phyloP scores from a whole-genome alignment of 2,113 vertebrate genomes.

The Spea bombifrons region DNA sequence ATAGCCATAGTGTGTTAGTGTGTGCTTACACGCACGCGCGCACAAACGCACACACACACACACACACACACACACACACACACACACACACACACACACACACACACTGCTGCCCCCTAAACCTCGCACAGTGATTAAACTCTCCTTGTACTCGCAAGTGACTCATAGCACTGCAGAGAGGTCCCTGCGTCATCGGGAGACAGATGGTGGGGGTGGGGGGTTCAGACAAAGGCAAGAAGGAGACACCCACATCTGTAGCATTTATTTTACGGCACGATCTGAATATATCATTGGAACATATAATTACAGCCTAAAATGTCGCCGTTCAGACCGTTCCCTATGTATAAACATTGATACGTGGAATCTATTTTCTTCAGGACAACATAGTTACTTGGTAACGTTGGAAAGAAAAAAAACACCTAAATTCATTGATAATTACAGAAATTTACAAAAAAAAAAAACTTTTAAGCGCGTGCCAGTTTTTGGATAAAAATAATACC shows the following conservation, averaged over 20 bases:
- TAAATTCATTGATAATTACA: too few relatives aligned
- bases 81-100: conserved; percentile 13
- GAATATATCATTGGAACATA: neutral
- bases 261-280: neutral
- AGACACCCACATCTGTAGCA: conserved; percentile 21
- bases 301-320: neutral
- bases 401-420: too few relatives aligned
- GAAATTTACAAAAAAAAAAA: too few relatives aligned
- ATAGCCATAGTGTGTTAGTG: too few relatives aligned
- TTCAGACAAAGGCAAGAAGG: conserved; percentile 14
- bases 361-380: too few relatives aligned
- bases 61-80: neutral
- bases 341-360: too few relatives aligned
- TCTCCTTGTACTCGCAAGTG: conserved; percentile 39
- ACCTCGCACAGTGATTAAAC: conserved; percentile 32
- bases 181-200: conserved; percentile 30
- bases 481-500: too few relatives aligned
- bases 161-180: conserved; percentile 38
- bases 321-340: too few relatives aligned
- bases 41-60: neutral
- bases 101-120: neutral
- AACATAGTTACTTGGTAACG: too few relatives aligned
- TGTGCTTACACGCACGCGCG: too few relatives aligned
- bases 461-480: too few relatives aligned
- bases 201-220: conserved; percentile 5